Percentiles rank a stretch among this genome's conserved stretches.
Conservation (phyloP, 1,140 invertebrate species). For the Apis laboriosa region DNA sequence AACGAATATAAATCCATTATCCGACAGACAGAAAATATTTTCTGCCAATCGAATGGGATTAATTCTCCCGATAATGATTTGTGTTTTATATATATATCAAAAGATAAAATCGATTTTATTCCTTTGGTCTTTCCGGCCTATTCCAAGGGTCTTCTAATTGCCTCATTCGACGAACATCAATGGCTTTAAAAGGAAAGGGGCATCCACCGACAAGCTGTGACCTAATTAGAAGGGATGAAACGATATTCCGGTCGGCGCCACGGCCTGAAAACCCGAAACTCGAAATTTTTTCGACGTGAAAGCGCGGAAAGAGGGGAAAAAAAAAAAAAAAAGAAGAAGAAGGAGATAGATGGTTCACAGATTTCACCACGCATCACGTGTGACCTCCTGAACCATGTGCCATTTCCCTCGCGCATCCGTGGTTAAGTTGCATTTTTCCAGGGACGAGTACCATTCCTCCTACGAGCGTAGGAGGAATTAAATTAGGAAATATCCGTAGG, state of each 20-base stretch:
- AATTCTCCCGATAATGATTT: too few species aligned
- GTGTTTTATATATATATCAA: too few species aligned
- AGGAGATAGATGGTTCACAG: neutral
- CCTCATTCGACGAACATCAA: slow-evolving; percentile 33
- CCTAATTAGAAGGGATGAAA: slow-evolving; percentile 39
- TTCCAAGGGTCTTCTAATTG: slow-evolving; percentile 33
- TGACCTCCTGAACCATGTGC: neutral
- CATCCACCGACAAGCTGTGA: slow-evolving; percentile 31
- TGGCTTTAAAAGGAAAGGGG: slow-evolving; percentile 32
- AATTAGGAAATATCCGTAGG: slow-evolving; percentile 29
- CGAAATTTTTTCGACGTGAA: slow-evolving; percentile 21
- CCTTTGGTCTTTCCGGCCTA: neutral
- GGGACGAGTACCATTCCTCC: neutral
- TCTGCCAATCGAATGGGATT: too few species aligned
- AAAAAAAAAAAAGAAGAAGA: neutral
- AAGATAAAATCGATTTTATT: slow-evolving; percentile 32
- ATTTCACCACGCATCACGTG: slow-evolving; percentile 4
- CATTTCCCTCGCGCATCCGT: neutral
- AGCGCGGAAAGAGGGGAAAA: neutral
- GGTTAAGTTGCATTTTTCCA: neutral
- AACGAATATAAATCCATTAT: too few species aligned
- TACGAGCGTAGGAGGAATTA: neutral
- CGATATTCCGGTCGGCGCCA: slow-evolving; percentile 6
- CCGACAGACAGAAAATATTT: too few species aligned
- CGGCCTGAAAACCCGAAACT: neutral